Conservation (phyloP, 2,888 invertebrate species). For the Uropetala carovei region DNA sequence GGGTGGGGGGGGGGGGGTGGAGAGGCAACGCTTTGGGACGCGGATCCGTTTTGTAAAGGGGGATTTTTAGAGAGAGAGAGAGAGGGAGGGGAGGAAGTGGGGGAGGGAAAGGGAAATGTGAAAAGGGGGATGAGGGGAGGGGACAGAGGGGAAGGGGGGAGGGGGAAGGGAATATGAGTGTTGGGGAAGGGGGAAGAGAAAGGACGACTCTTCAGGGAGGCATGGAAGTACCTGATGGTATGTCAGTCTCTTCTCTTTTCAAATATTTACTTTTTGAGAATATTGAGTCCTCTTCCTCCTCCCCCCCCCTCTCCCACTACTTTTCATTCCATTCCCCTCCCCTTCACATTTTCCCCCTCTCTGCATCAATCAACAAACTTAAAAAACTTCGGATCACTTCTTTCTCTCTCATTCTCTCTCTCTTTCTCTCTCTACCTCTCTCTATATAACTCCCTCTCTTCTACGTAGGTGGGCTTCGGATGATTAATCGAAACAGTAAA, state of each 20-base stretch:
- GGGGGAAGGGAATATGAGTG: not conserved
- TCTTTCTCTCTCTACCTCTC: too few relatives aligned
- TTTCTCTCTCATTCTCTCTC: too few relatives aligned
- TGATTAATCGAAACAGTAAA: not conserved
- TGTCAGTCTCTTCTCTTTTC: constrained; percentile 28
- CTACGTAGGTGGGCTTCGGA: not conserved
- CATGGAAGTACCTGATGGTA: not conserved
- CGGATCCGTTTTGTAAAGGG: too few relatives aligned
- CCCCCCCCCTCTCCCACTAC: not conserved
- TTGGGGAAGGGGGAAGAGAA: not conserved
- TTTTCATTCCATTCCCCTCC: too few relatives aligned
- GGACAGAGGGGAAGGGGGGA: not conserved
- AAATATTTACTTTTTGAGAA: constrained; percentile 60
- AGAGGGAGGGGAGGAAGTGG: not conserved
- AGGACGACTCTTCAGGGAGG: not conserved
- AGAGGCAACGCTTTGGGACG: not conserved
- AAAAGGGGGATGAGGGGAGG: not conserved
- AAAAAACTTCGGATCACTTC: constrained; percentile 27
- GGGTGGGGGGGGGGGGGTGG: not conserved
- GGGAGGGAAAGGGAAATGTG: not conserved
- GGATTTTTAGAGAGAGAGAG: not conserved
- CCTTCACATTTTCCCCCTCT: not conserved
- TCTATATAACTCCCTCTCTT: not conserved
- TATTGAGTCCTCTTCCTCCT: constrained; percentile 24
- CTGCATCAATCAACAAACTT: constrained; percentile 49